Percentiles rank a stretch among this genome's conserved stretches.
Conservation (phyloP, 2,113 vertebrate species). For the Mungos mungo region DNA sequence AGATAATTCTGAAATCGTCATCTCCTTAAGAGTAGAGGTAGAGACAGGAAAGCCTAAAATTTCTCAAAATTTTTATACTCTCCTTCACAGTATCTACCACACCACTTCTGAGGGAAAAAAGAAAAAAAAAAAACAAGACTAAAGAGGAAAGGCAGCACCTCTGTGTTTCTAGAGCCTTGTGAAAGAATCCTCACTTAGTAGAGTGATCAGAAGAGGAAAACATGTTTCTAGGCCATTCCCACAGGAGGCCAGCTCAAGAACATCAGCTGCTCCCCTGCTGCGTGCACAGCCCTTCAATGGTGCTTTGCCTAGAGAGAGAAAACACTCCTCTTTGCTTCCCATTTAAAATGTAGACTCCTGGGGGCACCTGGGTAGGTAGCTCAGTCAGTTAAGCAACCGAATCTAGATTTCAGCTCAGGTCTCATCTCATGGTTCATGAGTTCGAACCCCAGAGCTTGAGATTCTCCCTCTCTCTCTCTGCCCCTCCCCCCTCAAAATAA, state of each 20-base stretch:
- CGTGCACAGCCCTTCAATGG: background rate
- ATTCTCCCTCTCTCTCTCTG: no score
- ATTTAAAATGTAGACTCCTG: background rate
- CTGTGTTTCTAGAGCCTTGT: background rate
- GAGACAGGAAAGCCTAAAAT: background rate
- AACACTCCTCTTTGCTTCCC: background rate
- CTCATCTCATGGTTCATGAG: no score
- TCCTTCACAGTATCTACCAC: background rate
- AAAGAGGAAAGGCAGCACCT: background rate
- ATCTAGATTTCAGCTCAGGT: no score
- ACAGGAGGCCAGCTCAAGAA: background rate
- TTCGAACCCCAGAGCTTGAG: no score
- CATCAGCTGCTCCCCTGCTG: background rate
- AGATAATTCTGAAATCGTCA: background rate
- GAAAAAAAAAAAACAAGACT: background rate
- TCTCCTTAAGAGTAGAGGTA: background rate
- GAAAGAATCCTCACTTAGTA: constrained; percentile 12
- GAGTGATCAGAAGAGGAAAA: constrained; percentile 9
- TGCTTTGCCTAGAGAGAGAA: background rate
- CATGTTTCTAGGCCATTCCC: background rate
- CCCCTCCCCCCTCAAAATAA: no score
- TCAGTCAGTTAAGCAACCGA: no score
- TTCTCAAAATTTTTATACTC: background rate
- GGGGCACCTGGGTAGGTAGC: no score
- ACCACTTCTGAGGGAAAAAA: background rate